Evolutionary conservation across 1,140 invertebrate species (phyloP), one percentile per base, ranked within the genome.

Genomic region (Lepidurus apus): DNA sequence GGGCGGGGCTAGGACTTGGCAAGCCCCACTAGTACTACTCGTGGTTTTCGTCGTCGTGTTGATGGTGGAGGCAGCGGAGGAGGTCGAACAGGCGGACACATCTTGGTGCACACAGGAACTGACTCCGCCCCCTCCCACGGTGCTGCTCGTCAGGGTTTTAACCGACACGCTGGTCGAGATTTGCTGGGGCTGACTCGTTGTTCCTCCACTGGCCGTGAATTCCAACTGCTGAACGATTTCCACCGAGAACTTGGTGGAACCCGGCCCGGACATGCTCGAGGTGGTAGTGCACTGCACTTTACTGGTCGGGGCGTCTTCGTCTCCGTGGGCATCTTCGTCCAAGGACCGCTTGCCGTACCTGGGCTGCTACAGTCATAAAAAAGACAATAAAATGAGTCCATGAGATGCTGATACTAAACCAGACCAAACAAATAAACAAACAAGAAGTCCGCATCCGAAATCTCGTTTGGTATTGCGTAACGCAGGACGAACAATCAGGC

Each of bases 101-200:
- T 65, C 53, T 21, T 13, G 17, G 17, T 65, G 53, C 17, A 21
- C 53, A 17, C 53, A 65, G 13, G 53, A 26, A 74, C 77, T 74
- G 21, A 85, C 87, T 84, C 92, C 91, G 82, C 91, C 45, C 34
- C 34, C 93, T 81, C 93, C 93, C 73, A 93, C 90, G 74, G 92
- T 92, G 4, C 92, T 90, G 82, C 94, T 94, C 44, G 93, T 91
- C 77, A 94, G 87, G 1, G 94, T 92, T 83, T 95, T 95, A 45
- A 96, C 93, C 8, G 93, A 95, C n/a, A 96, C 93, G 86, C 95
- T 95, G 73, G 94, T 95, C 43, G 93, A 34, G 34, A 94, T 95
- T 83, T 94, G 93, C 82, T 95, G 93, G n/a, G 92, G 90, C 82
- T 93, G 92, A 43, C 82, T 34, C 34, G 34, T 34, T 3, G 34